phyloP scores from a whole-genome alignment of 1,140 invertebrate genomes.

The Scaptomyza montana region DNA sequence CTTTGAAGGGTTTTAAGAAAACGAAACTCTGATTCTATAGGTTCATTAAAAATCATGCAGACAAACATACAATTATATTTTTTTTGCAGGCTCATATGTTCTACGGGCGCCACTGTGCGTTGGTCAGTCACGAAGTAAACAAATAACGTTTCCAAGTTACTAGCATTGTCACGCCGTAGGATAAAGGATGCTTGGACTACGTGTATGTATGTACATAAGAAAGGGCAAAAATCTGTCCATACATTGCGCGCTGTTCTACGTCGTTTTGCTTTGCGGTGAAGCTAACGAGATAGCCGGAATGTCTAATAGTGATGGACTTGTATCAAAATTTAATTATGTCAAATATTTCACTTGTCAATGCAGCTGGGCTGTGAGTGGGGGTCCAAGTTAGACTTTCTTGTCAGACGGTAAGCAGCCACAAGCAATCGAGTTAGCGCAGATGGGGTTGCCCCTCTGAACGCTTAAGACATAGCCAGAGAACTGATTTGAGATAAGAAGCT shows the following conservation, averaged over 20 bases:
- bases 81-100: too few species aligned
- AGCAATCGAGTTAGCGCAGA: slow-evolving; percentile 17
- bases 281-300: slow-evolving; percentile 35
- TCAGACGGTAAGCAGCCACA: slow-evolving; percentile 20
- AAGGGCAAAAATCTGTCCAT: slow-evolving; percentile 44
- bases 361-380: slow-evolving; percentile 32
- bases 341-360: slow-evolving; percentile 80
- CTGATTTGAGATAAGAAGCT: slow-evolving; percentile 32
- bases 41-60: too few species aligned
- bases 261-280: slow-evolving; percentile 6
- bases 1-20: too few species aligned
- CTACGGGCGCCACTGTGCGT: background rate
- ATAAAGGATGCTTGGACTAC: background rate
- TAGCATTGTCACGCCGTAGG: slow-evolving; percentile 18
- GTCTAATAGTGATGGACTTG: slow-evolving; percentile 72
- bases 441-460: slow-evolving; percentile 9
- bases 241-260: background rate
- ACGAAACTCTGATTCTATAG: too few species aligned
- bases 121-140: slow-evolving; percentile 40
- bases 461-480: slow-evolving; percentile 5
- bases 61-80: too few species aligned
- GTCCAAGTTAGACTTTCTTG: slow-evolving; percentile 1
- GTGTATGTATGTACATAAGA: background rate
- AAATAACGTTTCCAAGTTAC: slow-evolving; percentile 46
- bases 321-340: slow-evolving; percentile 82